Conservation (phyloP, 1,140 invertebrate genomes). For the Metaphire vulgaris region DNA sequence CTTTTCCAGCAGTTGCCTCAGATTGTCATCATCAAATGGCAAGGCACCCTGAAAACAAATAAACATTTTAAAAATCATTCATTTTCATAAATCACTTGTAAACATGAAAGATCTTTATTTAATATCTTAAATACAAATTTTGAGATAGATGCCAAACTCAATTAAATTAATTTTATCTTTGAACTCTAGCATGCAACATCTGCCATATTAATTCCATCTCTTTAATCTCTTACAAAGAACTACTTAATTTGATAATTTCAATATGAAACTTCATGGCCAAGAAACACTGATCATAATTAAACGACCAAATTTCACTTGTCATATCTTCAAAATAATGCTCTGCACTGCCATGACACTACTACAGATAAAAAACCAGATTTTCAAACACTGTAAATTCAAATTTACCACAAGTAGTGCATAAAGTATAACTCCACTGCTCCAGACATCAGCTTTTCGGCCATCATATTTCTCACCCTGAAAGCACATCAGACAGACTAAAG, state of each 20-base stretch:
- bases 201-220: no score
- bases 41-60: constrained; percentile 67
- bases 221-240: no score
- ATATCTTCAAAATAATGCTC: background rate
- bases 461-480: constrained; percentile 97
- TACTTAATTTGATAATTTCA: no score
- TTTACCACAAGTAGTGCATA: constrained; percentile 85
- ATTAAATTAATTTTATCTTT: no score
- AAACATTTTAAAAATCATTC: constrained; percentile 8
- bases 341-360: background rate
- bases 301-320: no score
- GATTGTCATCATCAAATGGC: constrained; percentile 99
- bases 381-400: background rate
- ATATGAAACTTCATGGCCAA: no score
- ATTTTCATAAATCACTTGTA: background rate
- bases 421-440: constrained; percentile 97
- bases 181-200: no score
- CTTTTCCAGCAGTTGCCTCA: constrained; percentile 95
- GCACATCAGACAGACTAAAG: constrained; percentile 5
- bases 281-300: no score
- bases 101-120: no score
- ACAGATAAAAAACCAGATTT: background rate
- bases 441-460: constrained; percentile 94
- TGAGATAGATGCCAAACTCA: no score
- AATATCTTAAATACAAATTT: no score